Evolutionary conservation across 2,797 vertebrate species (phyloP), one percentile per base, ranked within the genome.

Genomic region (Coranthus polyacanthus): DNA sequence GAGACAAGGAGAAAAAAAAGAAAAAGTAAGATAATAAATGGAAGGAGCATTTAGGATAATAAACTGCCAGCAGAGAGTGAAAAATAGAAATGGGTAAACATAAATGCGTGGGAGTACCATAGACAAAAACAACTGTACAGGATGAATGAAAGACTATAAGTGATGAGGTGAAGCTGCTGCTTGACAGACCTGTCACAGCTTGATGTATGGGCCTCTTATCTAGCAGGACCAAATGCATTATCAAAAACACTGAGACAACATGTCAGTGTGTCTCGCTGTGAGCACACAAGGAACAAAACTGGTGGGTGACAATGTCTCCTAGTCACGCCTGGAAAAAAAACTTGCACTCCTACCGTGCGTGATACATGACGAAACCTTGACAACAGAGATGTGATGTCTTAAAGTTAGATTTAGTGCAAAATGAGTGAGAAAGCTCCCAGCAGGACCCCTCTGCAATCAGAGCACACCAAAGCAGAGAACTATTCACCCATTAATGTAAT

Each of bases 171-270:
- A 73, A 26, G 59, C 63, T 66, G 72, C 68, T 52, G 74, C 74
- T 70, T 39, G 29, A 72, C 73, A 84, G 78, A 85, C 61, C 71
- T 82, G 81, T 85, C 70, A 60, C 47, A 20, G 59, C 26, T 64
- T 85, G 79, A 88, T 81, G 73, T 53, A 88, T 87, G 74, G 71
- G 69, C 60, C 67, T 77, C 62, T 81, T 78, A 84, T 83, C 77
- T 67, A 44, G 46, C 39, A 62, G 72, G 69, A 88, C 68, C 79
- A 63, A 87, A 83, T 16, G 72, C 78, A 85, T 85, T 73, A 90
- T 84, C 80, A 87, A 73, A 87, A 86, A 88, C 73, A 74, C 54
- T 43, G 66, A 78, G 68, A 84, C 68, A 79, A 80, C 70, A 50
- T 78, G 84, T 82, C 80, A 83, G 70, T 74, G 69, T 64, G 71